Evolutionary conservation across 2,113 vertebrate species (phyloP).

Genomic region (Prietella phreatophila): DNA sequence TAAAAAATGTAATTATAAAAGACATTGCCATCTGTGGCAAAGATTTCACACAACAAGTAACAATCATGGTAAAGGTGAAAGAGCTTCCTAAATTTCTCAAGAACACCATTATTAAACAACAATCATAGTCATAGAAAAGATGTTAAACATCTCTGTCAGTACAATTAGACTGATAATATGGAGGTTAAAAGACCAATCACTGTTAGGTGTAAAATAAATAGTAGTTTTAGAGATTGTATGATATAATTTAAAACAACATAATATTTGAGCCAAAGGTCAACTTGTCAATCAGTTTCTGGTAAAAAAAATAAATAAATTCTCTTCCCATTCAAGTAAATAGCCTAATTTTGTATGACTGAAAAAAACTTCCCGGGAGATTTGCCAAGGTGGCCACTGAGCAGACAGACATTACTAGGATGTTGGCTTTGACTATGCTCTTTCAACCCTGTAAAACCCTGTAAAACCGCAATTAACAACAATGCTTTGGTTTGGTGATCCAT

Average conservation of each 20-base stretch:
- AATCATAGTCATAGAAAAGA: neutral
- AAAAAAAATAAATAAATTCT: neutral
- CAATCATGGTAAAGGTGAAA: neutral
- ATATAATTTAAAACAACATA: neutral
- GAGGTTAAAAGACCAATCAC: neutral
- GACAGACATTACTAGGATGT: constrained; percentile 18
- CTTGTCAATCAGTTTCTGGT: neutral
- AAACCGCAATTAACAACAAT: constrained; percentile 2
- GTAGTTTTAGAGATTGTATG: neutral
- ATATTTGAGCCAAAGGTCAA: neutral
- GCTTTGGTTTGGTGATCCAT: neutral
- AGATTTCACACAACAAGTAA: neutral
- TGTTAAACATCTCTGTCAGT: neutral
- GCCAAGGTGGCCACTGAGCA: constrained; percentile 15
- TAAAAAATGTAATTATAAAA: no score
- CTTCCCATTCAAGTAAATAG: neutral
- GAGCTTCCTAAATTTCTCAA: neutral
- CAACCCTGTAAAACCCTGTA: constrained; percentile 5
- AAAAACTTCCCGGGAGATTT: constrained; percentile 20
- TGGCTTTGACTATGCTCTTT: constrained; percentile 23
- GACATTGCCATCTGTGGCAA: neutral
- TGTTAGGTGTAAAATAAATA: neutral
- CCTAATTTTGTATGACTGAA: neutral
- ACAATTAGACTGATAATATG: neutral
- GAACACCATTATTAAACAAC: neutral